phyloP scores from a whole-genome alignment of 2,113 vertebrate genomes.

The Bothrops jararaca region DNA sequence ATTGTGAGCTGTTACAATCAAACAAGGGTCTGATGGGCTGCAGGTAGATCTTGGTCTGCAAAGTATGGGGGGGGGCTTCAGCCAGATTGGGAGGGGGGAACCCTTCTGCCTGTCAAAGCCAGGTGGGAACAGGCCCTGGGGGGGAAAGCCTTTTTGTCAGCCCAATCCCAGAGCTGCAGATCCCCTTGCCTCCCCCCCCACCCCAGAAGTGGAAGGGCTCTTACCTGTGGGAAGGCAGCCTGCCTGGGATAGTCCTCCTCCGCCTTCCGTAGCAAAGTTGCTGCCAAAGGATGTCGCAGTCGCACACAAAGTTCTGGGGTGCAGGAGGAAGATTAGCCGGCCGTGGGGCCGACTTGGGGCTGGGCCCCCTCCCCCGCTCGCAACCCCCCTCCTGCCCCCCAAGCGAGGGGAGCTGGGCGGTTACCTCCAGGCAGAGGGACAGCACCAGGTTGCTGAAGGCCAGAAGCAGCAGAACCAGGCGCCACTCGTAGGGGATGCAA shows the following conservation, averaged over 20 bases:
- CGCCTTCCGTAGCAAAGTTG: neutral
- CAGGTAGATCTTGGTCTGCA: too few species aligned
- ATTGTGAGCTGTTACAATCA: neutral
- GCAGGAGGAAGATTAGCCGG: neutral
- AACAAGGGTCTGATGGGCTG: neutral
- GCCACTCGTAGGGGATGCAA: conserved; percentile 76
- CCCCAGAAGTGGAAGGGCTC: too few species aligned
- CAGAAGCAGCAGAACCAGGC: neutral
- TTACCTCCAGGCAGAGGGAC: neutral
- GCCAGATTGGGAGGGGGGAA: too few species aligned
- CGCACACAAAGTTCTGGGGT: neutral
- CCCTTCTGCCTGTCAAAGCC: too few species aligned
- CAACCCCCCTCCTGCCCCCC: neutral
- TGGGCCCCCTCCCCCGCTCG: neutral
- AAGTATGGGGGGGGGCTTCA: too few species aligned
- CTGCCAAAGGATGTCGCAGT: neutral
- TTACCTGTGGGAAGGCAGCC: conserved; percentile 11
- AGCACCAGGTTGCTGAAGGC: neutral
- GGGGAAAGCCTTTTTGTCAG: too few species aligned
- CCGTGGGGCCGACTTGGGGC: too few species aligned
- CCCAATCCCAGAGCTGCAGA: neutral
- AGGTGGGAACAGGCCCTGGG: too few species aligned
- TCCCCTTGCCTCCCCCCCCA: too few species aligned
- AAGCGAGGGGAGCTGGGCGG: too few species aligned
- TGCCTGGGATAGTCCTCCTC: neutral